These are phyloP conservation scores for Hippocampus comes DNA, from an alignment of 2,113 vertebrate genomes.

Conservation along the genomic window DNA sequence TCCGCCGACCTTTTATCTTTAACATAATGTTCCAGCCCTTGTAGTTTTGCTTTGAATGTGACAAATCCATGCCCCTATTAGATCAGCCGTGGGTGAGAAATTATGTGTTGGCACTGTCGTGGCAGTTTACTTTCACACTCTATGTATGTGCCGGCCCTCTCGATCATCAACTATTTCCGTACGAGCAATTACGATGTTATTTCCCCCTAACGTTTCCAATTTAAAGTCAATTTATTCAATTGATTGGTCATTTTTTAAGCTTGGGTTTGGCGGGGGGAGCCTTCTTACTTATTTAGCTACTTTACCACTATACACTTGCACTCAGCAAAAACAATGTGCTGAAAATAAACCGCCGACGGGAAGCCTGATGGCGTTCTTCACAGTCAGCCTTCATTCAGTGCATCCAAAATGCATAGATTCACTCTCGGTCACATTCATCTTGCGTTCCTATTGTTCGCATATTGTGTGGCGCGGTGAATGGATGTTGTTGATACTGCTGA, in stretches of 20 bases:
- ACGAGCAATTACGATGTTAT: neutral
- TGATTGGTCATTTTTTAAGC: slow-evolving; percentile 25
- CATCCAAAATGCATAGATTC: slow-evolving; percentile 62
- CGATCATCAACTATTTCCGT: neutral
- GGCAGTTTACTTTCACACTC: neutral
- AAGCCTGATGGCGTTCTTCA: slow-evolving; percentile 30
- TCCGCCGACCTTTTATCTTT: too few relatives aligned
- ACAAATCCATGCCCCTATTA: too few relatives aligned
- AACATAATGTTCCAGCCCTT: too few relatives aligned
- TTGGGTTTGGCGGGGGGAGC: slow-evolving; percentile 4
- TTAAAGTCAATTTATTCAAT: neutral
- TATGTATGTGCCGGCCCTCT: neutral
- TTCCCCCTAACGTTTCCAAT: neutral
- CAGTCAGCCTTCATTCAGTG: slow-evolving; percentile 51
- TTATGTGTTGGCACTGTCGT: too few relatives aligned
- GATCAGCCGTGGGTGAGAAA: too few relatives aligned
- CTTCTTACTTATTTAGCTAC: slow-evolving; percentile 31
- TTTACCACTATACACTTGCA: slow-evolving; percentile 41
- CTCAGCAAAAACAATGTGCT: slow-evolving; percentile 49
- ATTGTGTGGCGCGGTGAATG: slow-evolving; percentile 57
- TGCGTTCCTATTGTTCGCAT: slow-evolving; percentile 44
- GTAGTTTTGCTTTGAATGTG: too few relatives aligned
- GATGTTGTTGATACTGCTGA: slow-evolving; percentile 55
- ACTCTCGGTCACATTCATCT: slow-evolving; percentile 50
- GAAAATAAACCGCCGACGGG: slow-evolving; percentile 56